A percentile compares a stretch with the other conserved stretches of the same genome.
Evolutionary conservation across 2,888 invertebrate species (phyloP).

Genomic region (Zaprionus bogoriensis): DNA sequence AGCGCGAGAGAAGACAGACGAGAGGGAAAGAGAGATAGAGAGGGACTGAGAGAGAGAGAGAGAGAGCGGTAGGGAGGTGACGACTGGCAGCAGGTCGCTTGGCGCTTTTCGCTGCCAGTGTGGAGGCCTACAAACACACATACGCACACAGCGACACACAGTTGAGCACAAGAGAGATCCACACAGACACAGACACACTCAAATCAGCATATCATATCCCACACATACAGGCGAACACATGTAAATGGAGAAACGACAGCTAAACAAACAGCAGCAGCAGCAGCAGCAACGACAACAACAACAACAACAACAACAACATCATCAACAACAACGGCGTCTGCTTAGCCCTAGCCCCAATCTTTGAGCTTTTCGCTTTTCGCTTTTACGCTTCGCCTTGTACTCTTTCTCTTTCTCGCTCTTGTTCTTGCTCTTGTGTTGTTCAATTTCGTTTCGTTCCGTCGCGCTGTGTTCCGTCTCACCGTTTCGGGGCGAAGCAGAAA

Average conservation of each 20-base stretch:
- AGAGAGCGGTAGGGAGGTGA: constrained; percentile 1
- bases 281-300: constrained; percentile 36
- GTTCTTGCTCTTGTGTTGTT: constrained; percentile 34
- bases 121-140: constrained; percentile 67
- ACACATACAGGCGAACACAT: constrained; percentile 32
- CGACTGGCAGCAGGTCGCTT: constrained; percentile 39
- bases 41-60: constrained; percentile 2
- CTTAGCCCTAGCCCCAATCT: constrained; percentile 60
- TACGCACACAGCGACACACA: constrained; percentile 20
- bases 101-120: constrained; percentile 43
- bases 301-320: constrained; percentile 18
- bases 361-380: constrained; percentile 47
- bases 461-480: constrained; percentile 1
- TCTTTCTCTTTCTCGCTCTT: constrained; percentile 25
- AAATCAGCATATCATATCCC: constrained; percentile 38
- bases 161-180: constrained; percentile 33
- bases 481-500: constrained; percentile 40
- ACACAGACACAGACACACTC: constrained; percentile 23
- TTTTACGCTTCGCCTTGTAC: constrained; percentile 32
- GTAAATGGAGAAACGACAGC: constrained; percentile 67
- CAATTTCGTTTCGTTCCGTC: constrained; percentile 30
- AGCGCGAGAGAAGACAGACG: background rate
- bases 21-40: constrained; percentile 1
- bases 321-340: constrained; percentile 42
- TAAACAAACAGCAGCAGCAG: constrained; percentile 61